Conservation (phyloP, 2,113 vertebrate genomes). For the Sander lucioperca region DNA sequence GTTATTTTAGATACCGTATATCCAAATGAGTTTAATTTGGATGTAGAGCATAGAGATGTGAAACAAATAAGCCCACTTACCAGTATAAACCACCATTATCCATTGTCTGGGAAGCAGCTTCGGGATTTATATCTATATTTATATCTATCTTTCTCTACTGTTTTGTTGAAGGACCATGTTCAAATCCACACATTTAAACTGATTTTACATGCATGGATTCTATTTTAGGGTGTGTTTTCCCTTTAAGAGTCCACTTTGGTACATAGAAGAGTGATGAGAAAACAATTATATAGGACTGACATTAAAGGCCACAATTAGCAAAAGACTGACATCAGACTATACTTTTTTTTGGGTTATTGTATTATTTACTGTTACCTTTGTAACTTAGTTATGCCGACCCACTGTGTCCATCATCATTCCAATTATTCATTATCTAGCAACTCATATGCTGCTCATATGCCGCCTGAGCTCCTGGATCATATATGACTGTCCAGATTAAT, state of each 20-base stretch:
- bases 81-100: background rate
- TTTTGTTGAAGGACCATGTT: background rate
- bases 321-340: background rate
- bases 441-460: no score
- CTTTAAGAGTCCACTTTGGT: background rate
- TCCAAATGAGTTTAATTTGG: conserved; percentile 44
- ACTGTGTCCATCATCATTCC: background rate
- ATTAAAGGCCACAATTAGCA: background rate
- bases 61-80: conserved; percentile 23
- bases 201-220: background rate
- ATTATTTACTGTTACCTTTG: background rate
- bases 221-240: background rate
- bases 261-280: background rate
- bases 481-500: background rate
- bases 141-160: background rate
- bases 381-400: background rate
- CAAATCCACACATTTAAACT: background rate
- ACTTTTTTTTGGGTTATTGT: background rate
- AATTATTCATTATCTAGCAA: background rate
- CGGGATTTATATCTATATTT: background rate
- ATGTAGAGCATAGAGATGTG: background rate
- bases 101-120: background rate
- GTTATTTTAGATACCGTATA: background rate
- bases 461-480: background rate
- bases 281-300: background rate